Conservation (phyloP, 2,888 invertebrate species). For the Lymantria dispar region DNA sequence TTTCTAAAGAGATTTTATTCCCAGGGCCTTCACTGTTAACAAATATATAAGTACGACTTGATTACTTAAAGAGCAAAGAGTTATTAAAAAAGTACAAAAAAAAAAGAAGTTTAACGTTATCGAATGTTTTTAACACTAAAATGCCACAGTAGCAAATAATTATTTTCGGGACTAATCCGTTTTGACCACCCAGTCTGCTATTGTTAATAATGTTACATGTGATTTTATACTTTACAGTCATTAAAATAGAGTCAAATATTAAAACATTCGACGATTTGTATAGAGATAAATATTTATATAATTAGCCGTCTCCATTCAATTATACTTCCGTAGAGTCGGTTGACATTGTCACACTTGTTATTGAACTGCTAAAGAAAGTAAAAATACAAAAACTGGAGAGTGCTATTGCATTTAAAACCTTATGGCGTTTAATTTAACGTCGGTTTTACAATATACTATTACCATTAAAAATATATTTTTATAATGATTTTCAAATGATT, state of each 20-base stretch:
- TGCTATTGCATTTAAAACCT: neutral
- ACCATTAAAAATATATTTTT: too few relatives aligned
- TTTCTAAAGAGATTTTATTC: neutral
- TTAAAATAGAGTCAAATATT: conserved; percentile 1
- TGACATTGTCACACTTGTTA: conserved; percentile 4
- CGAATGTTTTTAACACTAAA: conserved; percentile 11
- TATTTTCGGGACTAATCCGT: conserved; percentile 25
- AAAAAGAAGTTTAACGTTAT: neutral
- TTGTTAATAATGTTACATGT: conserved; percentile 11
- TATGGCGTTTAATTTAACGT: neutral
- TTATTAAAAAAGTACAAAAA: conserved; percentile 1
- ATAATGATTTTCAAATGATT: neutral
- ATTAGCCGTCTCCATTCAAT: conserved; percentile 29
- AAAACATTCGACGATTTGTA: conserved; percentile 27
- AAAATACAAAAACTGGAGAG: neutral
- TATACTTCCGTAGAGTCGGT: conserved; percentile 8
- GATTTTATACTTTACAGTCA: conserved; percentile 9
- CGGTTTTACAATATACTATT: neutral
- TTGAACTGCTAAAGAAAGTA: neutral
- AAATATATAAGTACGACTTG: neutral
- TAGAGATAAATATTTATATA: conserved; percentile 48
- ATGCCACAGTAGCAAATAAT: conserved; percentile 31
- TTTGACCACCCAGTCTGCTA: conserved; percentile 26
- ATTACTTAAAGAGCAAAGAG: neutral
- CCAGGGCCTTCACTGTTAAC: neutral